phyloP scores from a whole-genome alignment of 2,888 invertebrate species.

The Galeruca laticollis region DNA sequence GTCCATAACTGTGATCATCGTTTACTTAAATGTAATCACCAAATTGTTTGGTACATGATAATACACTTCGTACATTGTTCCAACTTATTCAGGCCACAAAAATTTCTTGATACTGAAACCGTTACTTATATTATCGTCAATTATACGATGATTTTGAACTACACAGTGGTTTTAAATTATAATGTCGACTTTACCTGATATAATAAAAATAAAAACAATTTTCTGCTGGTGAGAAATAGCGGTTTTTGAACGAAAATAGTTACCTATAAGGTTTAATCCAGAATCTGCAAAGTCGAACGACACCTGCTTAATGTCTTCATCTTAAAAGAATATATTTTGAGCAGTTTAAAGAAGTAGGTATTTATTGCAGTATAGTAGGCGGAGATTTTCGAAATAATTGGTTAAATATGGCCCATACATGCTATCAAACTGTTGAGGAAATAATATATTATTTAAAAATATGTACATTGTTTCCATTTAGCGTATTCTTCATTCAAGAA shows the following conservation, averaged over 20 bases:
- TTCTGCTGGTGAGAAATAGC: not conserved
- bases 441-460: not conserved
- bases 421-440: too few relatives aligned
- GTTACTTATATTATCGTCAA: too few relatives aligned
- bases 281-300: not conserved
- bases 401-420: not conserved
- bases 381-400: not conserved
- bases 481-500: not conserved
- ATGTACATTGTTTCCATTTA: not conserved
- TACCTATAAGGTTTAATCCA: not conserved
- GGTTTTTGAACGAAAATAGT: not conserved
- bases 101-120: too few relatives aligned
- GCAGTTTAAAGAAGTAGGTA: not conserved
- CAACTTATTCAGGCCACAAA: too few relatives aligned
- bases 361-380: not conserved
- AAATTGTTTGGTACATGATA: too few relatives aligned
- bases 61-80: too few relatives aligned
- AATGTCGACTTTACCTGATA: too few relatives aligned
- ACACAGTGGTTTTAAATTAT: not conserved
- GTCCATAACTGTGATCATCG: too few relatives aligned
- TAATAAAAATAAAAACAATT: not conserved
- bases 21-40: too few relatives aligned
- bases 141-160: not conserved
- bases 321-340: conserved; percentile 1
- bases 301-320: conserved; percentile 15